Evolutionary conservation across 2,113 vertebrate genomes (phyloP), one percentile per base, ranked within the genome.

Genomic region (Sorex araneus): DNA sequence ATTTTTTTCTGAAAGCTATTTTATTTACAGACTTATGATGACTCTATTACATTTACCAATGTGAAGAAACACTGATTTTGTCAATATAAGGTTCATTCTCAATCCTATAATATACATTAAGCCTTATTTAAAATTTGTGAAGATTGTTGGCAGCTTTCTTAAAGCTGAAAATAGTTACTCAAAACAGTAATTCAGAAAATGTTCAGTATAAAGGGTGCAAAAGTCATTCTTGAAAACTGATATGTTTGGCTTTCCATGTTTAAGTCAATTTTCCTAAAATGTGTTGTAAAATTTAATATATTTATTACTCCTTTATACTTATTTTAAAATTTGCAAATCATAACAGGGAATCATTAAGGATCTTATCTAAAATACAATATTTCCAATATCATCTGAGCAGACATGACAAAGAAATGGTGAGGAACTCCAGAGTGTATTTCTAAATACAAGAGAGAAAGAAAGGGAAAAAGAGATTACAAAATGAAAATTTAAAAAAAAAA

Each of bases 21-120:
- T 94, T 86, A 83, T 92, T 90, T 88, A 92, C 89, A 76, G 85
- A 90, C 95, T 93, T 57, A 15, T 75, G 50, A 92, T 90, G 63
- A 57, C 80, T 95, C 67, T 78, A 73, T 92, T 91, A 91, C 47
- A 74, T 86, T 81, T 88, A 54, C 43, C 63, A 71, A 32, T 92
- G 66, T 88, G 79, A 92, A 57, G 73, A 93, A 94, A 97, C 81
- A 73, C 78, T 85, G 94, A 88, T 86, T 21, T 87, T 90, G 43
- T 80, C 78, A 79, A 74, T 80, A 30, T 21, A 88, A 92, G 73
- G 84, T 80, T 96, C 93, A 76, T 89, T 85, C 86, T 93, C 57
- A 69, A 16, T 89, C 71, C 90, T 85, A 32, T 69, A 83, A 85
- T 74, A 75, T 40, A 21, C n/a, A 91, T 85, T 82, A 45, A 70